Evolutionary conservation across 1,140 invertebrate genomes (phyloP).

Genomic region (Hyles euphorbiae): DNA sequence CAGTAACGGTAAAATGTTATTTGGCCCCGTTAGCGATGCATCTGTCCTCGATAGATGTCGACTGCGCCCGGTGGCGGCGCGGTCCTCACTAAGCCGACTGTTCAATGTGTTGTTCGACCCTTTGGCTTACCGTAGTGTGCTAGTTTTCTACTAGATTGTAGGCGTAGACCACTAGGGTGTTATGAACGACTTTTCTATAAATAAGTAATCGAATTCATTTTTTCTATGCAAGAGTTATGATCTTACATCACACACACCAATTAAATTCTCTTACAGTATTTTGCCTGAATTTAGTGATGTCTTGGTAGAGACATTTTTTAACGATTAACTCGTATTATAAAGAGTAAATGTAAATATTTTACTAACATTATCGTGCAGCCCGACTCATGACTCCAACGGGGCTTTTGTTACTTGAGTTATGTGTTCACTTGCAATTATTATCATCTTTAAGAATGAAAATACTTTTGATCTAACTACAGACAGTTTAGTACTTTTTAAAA

Average conservation of each 20-base stretch:
- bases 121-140: constrained; percentile 70
- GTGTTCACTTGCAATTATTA: constrained; percentile 54
- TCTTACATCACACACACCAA: constrained; percentile 64
- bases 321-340: constrained; percentile 61
- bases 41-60: constrained; percentile 72
- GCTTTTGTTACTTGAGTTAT: constrained; percentile 63
- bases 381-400: constrained; percentile 61
- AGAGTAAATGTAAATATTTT: constrained; percentile 73
- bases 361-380: constrained; percentile 56
- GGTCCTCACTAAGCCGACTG: constrained; percentile 40
- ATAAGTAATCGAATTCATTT: constrained; percentile 60
- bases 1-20: constrained; percentile 74
- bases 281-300: constrained; percentile 72
- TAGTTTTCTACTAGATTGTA: constrained; percentile 70
- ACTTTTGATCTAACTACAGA: constrained; percentile 53
- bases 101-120: constrained; percentile 64
- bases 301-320: constrained; percentile 71
- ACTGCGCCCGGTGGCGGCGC: constrained; percentile 26
- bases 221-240: constrained; percentile 71
- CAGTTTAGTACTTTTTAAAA: constrained; percentile 54
- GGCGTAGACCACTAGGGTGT: constrained; percentile 74
- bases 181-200: constrained; percentile 71
- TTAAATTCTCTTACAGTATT: constrained; percentile 53
- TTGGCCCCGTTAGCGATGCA: constrained; percentile 75
- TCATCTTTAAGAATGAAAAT: constrained; percentile 57